Base-by-base conservation (phyloP, 2,113 vertebrate species). In the Heterotis niloticus region DNA sequence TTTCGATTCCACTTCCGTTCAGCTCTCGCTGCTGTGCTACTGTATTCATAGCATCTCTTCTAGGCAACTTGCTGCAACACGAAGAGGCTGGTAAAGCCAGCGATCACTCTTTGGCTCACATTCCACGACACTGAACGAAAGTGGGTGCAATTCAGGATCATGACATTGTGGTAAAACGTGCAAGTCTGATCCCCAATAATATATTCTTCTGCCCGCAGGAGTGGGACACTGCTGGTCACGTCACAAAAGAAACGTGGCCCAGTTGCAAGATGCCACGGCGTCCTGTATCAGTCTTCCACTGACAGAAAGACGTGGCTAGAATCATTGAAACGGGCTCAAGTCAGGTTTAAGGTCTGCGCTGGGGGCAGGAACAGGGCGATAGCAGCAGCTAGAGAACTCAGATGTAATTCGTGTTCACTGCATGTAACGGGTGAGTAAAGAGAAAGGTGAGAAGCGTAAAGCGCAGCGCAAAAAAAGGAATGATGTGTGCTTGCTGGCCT, bases 71-170 rank as follows among this genome's bases (percentile, higher is more conserved):
- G 62, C 59, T 18, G 26, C 29, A 75, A 16, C 26, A 60, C 62
- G 74, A 60, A 62, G 57, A 60, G 76, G 82, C 76, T 77, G 34
- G 75, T 44, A 44, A 44, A 44, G 34, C 7, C 7, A 44, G 3
- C 34, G 7, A 44, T 44, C 34, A 44, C 34, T 44, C 7, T 44
- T 44, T 44, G 34, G 34, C 3, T 44, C 34, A 44, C 34, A 44
- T 44, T 44, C 34, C 34, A 44, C 7, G 34, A 44, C 34, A 44
- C 34, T 44, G 34, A 44, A 44, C 7, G 34, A 44, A 44, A 44
- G 34, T 44, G 2, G 34, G 34, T 44, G 34, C 7, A 44, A 44
- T 44, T 44, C 34, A 44, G 34, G 34, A 44, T 44, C 7, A 7
- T 2, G 34, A 44, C 34, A 44, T 44, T 44, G 34, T 44, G 34